Conservation (phyloP, 2,797 vertebrate genomes). For the Rhincodon typus region DNA sequence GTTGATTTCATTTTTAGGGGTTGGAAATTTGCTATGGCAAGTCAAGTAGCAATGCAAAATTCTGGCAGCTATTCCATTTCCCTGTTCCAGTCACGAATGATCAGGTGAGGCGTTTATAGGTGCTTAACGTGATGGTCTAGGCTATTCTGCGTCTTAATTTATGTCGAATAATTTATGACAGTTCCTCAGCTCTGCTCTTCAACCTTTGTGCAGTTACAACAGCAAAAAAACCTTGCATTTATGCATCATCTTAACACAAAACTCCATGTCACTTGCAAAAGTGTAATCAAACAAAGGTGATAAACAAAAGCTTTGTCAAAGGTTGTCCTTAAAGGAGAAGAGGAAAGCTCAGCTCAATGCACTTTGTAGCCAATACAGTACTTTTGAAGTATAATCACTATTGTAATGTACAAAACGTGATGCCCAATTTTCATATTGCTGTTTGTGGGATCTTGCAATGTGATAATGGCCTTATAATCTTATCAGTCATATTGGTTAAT, state of each 20-base stretch:
- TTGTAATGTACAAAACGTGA: background rate
- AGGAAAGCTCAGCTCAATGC: background rate
- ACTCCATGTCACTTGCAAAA: background rate
- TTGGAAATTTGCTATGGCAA: conserved; percentile 97
- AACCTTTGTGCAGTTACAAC: background rate
- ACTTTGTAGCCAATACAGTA: background rate
- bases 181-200: background rate
- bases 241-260: background rate
- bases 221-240: background rate
- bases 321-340: background rate
- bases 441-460: no score
- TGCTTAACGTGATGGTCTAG: background rate
- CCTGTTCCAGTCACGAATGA: conserved; percentile 90
- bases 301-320: background rate
- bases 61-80: conserved; percentile 92
- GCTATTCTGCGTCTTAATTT: background rate
- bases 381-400: background rate
- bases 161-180: background rate
- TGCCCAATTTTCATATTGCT: background rate
- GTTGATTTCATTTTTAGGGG: conserved; percentile 63
- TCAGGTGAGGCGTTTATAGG: conserved; percentile 55
- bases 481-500: background rate
- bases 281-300: background rate
- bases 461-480: background rate
- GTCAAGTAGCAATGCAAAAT: conserved; percentile 95